A percentile compares a stretch with the other conserved stretches of the same genome.
phyloP scores from a whole-genome alignment of 1,140 invertebrate species.

The Triops cancriformis region DNA sequence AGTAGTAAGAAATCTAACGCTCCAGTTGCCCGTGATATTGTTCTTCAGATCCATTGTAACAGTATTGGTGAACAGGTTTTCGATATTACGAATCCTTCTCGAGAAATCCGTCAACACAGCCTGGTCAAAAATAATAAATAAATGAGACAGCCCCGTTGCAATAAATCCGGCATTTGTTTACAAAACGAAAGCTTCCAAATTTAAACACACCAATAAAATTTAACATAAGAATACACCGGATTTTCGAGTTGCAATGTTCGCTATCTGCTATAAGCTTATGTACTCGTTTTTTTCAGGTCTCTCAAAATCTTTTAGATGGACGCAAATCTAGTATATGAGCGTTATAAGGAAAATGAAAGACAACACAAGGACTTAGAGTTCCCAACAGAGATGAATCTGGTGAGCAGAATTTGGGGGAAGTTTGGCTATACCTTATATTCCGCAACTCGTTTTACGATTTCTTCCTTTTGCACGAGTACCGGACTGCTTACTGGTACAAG shows the following conservation, averaged over 20 bases:
- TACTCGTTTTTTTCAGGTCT: no score
- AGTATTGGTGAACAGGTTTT: neutral
- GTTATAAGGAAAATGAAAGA: no score
- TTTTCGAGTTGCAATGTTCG: no score
- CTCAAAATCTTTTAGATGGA: no score
- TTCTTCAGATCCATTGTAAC: neutral
- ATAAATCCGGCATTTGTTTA: no score
- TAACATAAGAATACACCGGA: no score
- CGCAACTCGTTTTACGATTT: neutral
- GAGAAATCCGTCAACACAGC: neutral
- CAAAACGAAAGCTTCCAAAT: neutral
- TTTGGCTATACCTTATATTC: neutral
- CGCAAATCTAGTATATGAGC: no score
- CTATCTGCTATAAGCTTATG: no score
- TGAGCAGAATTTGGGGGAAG: neutral
- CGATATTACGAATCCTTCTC: neutral
- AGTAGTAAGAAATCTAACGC: neutral
- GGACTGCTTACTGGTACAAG: neutral
- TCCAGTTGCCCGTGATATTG: neutral
- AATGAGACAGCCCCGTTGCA: no score
- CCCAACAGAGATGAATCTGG: no score
- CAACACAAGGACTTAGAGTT: no score
- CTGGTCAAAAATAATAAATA: neutral
- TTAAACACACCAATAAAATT: no score
- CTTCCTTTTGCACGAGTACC: neutral